Conservation (phyloP, 2,113 vertebrate species). For the Vimba vimba region DNA sequence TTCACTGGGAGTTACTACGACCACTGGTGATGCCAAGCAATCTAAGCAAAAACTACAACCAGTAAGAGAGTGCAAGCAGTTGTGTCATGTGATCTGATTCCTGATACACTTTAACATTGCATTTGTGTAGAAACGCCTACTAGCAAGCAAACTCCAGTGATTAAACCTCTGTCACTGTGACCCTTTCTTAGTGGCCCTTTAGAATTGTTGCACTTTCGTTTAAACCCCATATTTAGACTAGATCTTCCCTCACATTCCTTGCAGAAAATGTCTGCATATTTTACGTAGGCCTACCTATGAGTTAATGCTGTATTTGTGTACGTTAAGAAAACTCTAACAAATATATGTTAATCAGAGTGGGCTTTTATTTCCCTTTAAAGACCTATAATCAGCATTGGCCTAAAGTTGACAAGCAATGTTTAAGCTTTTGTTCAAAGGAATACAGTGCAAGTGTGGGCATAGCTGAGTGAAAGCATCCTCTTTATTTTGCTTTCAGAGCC, state of each 20-base stretch:
- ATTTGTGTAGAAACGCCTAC: background rate
- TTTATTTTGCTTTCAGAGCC: slow-evolving; percentile 17
- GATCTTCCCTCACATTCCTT: background rate
- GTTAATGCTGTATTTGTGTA: slow-evolving; percentile 26
- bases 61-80: background rate
- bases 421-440: slow-evolving; percentile 39
- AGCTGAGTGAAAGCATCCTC: slow-evolving; percentile 30
- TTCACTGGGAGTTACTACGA: background rate
- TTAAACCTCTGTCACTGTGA: background rate
- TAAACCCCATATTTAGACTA: background rate
- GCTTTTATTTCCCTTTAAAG: slow-evolving; percentile 5
- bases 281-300: background rate
- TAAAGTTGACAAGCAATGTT: slow-evolving; percentile 41
- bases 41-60: background rate
- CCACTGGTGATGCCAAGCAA: background rate
- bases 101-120: background rate
- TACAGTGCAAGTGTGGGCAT: slow-evolving; percentile 43
- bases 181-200: background rate
- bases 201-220: background rate
- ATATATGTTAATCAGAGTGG: slow-evolving; percentile 32
- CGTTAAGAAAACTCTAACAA: background rate
- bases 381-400: slow-evolving; percentile 26
- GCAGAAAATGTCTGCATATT: background rate
- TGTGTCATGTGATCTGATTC: background rate
- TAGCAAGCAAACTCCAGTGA: background rate